Evolutionary conservation across 1,140 invertebrate genomes (phyloP).

Genomic region (Achatina immaculata): DNA sequence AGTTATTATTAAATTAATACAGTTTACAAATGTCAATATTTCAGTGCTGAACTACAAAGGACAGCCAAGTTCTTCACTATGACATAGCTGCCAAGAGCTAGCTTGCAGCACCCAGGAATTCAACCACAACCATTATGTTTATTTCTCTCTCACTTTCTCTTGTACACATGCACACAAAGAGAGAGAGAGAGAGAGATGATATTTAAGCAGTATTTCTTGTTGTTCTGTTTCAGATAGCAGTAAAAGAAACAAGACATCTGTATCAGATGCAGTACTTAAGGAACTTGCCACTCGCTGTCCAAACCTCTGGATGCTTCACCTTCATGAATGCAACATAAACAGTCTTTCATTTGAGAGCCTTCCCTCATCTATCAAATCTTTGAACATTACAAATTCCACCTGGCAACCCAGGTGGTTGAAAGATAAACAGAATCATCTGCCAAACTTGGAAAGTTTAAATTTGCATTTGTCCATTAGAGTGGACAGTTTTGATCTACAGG

Average conservation of each 20-base stretch:
- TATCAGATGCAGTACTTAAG: conserved; percentile 46
- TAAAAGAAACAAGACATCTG: conserved; percentile 12
- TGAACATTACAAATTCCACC: conserved; percentile 39
- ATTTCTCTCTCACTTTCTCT: no score
- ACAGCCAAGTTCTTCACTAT: no score
- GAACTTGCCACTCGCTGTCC: conserved; percentile 52
- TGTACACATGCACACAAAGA: no score
- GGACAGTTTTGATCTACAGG: conserved; percentile 47
- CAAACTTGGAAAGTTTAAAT: conserved; percentile 41
- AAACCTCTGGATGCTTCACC: conserved; percentile 46
- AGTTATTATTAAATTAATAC: no score
- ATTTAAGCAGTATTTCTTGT: no score
- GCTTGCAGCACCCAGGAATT: no score
- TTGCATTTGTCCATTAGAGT: conserved; percentile 39
- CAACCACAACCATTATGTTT: no score
- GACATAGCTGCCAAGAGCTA: no score
- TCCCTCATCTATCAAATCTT: conserved; percentile 38
- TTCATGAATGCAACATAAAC: conserved; percentile 46
- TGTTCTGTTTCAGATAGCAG: neutral
- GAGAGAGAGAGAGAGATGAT: no score
- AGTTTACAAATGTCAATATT: no score
- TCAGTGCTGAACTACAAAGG: no score
- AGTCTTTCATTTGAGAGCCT: conserved; percentile 41
- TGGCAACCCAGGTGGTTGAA: conserved; percentile 49
- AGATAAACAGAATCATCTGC: conserved; percentile 17